A percentile compares a stretch with the other conserved stretches of the same genome.
phyloP scores from a whole-genome alignment of 2,113 vertebrate species.

The Eurystomus gularis region DNA sequence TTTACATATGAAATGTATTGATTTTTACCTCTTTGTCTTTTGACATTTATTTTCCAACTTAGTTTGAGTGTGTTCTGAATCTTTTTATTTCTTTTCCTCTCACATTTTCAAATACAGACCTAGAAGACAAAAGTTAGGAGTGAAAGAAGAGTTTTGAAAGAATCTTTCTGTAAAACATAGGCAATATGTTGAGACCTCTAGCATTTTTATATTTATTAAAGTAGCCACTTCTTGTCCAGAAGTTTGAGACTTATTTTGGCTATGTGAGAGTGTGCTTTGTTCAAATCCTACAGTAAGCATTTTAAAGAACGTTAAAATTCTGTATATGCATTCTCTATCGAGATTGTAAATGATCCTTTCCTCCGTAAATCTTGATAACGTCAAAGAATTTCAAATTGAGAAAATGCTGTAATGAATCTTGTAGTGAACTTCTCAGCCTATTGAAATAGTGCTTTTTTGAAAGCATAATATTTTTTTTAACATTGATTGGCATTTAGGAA shows the following conservation, averaged over 20 bases:
- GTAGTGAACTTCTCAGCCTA: background rate
- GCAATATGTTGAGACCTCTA: background rate
- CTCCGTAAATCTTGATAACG: background rate
- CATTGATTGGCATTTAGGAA: background rate
- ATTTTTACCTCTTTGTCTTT: slow-evolving; percentile 31
- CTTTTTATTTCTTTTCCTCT: background rate
- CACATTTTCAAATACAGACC: background rate
- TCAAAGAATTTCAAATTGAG: background rate
- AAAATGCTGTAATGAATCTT: background rate
- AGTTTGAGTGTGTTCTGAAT: background rate
- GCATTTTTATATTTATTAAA: background rate
- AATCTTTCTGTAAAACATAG: background rate
- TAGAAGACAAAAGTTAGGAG: background rate
- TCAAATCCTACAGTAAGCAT: background rate
- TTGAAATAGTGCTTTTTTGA: background rate
- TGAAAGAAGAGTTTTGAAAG: background rate
- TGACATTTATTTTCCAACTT: background rate
- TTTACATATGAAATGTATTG: background rate
- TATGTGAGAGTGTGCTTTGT: background rate
- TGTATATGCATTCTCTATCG: background rate
- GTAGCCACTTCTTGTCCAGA: background rate
- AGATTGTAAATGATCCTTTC: slow-evolving; percentile 2
- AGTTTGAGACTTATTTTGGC: background rate
- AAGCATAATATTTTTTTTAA: background rate
- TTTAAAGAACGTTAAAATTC: background rate